Conservation (phyloP, 2,113 vertebrate species). For the Ophthalmolycus amberensis region DNA sequence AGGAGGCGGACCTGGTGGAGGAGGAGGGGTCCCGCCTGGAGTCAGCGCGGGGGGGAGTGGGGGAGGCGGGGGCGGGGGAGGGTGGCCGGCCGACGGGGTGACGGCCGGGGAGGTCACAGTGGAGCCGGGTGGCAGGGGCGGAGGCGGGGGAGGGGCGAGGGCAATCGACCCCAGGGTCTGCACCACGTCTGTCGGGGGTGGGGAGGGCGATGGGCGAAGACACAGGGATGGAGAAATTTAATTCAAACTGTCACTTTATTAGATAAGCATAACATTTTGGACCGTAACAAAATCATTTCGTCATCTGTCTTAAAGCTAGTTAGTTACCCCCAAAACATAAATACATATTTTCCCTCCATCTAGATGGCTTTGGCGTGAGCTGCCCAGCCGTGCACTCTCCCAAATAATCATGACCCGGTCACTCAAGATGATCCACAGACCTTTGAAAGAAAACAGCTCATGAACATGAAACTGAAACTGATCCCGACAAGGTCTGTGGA, state of each 20-base stretch:
- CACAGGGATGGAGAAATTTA: conserved; percentile 13
- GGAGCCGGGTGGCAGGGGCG: conserved; percentile 88
- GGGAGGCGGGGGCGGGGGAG: conserved; percentile 87
- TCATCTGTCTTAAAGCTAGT: no score
- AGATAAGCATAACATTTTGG: not conserved
- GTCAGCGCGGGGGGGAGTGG: conserved; percentile 80
- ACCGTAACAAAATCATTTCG: not conserved
- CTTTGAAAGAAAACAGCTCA: no score
- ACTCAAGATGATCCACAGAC: no score
- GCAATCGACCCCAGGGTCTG: conserved; percentile 86
- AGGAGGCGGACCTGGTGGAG: conserved; percentile 85
- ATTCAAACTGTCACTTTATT: conserved; percentile 8
- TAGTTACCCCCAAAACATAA: no score
- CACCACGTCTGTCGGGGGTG: conserved; percentile 80
- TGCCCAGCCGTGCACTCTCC: no score
- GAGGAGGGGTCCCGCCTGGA: conserved; percentile 72
- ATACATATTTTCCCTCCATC: no score
- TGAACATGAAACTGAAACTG: no score
- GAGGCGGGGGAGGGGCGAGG: conserved; percentile 90
- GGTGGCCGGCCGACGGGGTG: conserved; percentile 81
- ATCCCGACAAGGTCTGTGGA: no score
- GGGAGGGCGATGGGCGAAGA: conserved; percentile 12
- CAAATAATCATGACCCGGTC: no score
- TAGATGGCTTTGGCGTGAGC: no score
- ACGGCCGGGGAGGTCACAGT: conserved; percentile 82